These are phyloP conservation scores for Daphoenositta chrysoptera DNA, from an alignment of 2,113 vertebrate genomes.

Conservation along the genomic window DNA sequence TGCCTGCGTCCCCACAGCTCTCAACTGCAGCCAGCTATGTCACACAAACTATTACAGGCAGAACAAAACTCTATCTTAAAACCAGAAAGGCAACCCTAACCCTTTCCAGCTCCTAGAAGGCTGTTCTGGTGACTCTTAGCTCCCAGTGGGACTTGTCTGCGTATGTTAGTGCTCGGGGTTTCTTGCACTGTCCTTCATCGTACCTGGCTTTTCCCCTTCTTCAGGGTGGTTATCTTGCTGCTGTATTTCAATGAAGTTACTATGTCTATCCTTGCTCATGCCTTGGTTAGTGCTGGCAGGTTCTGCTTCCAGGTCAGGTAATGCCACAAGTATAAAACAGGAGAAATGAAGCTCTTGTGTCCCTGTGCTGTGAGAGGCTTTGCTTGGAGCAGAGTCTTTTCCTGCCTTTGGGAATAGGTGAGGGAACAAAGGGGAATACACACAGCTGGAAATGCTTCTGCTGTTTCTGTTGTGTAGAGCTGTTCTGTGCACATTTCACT, in stretches of 20 bases:
- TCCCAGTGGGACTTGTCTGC: neutral
- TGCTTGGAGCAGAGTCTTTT: neutral
- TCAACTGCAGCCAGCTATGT: neutral
- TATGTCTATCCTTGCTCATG: fast-evolving
- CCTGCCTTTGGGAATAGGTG: neutral
- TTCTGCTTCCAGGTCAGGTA: neutral
- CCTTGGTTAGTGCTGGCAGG: neutral
- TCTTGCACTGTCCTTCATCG: neutral
- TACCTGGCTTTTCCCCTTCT: neutral
- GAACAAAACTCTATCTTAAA: neutral
- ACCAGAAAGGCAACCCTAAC: neutral
- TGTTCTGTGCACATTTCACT: neutral
- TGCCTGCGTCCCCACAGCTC: neutral
- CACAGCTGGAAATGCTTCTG: neutral
- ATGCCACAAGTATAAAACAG: neutral
- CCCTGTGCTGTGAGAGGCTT: neutral
- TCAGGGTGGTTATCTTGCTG: neutral
- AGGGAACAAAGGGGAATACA: neutral
- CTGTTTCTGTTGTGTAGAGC: neutral
- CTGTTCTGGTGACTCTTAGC: neutral
- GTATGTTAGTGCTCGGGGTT: neutral
- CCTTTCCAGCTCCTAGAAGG: neutral
- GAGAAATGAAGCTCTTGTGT: neutral
- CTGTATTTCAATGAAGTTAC: neutral
- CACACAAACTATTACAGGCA: neutral